Percentiles rank a stretch among this genome's conserved stretches.
These are phyloP conservation scores for Todus mexicanus DNA, from an alignment of 2,797 vertebrate genomes.

Conservation along the genomic window DNA sequence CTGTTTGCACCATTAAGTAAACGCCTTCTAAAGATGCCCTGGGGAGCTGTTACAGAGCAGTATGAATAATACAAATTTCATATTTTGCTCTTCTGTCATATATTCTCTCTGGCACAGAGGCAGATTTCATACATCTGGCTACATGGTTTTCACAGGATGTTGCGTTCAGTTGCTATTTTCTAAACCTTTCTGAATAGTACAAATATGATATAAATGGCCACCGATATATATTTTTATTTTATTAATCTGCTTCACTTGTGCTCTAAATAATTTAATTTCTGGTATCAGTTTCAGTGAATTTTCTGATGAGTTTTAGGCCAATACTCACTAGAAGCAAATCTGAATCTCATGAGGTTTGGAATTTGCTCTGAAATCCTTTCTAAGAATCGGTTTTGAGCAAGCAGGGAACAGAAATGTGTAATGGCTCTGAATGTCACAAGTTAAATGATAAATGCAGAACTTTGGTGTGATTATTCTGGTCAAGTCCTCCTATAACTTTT, in stretches of 20 bases:
- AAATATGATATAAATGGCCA: not conserved
- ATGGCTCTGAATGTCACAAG: not conserved
- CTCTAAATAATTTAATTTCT: not conserved
- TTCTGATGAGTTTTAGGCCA: not conserved
- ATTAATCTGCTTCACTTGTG: not conserved
- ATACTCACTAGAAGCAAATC: not conserved
- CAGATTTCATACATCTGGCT: not conserved
- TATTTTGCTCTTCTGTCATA: conserved; percentile 47
- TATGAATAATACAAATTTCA: conserved; percentile 37
- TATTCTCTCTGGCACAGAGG: conserved; percentile 26
- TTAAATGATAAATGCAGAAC: not conserved
- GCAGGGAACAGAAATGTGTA: not conserved
- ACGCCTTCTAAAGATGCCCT: conserved; percentile 43
- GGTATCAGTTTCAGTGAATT: not conserved
- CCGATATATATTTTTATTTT: too few species aligned
- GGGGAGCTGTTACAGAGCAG: conserved; percentile 50
- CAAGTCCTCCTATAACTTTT: not conserved
- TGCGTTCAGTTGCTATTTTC: not conserved
- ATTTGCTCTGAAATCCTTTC: not conserved
- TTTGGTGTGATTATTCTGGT: not conserved
- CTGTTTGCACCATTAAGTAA: conserved; percentile 66
- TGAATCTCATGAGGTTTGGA: not conserved
- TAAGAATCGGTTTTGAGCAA: not conserved
- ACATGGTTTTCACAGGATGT: not conserved
- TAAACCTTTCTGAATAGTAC: not conserved